Base-by-base conservation (phyloP, 2,113 vertebrate species). In the Larimichthys polyactis region DNA sequence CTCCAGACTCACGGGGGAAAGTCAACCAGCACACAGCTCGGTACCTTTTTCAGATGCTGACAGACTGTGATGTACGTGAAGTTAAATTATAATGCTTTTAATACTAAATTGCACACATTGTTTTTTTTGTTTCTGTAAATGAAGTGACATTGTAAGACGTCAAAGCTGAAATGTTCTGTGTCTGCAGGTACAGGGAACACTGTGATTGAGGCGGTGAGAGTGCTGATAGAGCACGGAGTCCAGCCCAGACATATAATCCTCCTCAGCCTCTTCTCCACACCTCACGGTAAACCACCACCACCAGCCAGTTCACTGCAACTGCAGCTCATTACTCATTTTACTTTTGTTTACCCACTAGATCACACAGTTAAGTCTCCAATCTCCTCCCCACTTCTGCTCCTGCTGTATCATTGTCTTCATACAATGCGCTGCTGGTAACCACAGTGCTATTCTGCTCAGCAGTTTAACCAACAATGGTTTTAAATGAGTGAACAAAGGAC, bases 191-290 rank as follows among this genome's bases (percentile, higher is more conserved):
- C 97, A 67, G 98, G 97, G 44, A 99, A 98, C 87, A 99, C 97
- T 0, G 98, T 99, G 76, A 98, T 99, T 0, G 98, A 99, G 94
- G 98, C 98, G 22, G 97, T 98, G 78, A 97, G 94, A 63, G 98
- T 99, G 74, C 96, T 99, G 3, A 96, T 97, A 74, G 98, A 99
- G 90, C 98, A 99, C 0, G 96, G 97, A 12, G 96, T 99, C 24
- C 97, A 97, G 81, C 96, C 97, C 49, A 96, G 90, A 83, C 96
- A 98, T 87, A 99, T 99, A 58, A 98, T 99, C 87, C 95, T 99
- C 44, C 96, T 99, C 76, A 99, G 97, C 91, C 96, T 98, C 48
- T 99, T 99, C 93, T 99, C 97, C 72, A 98, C 97, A 0, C 98
- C 98, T 76, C 97, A 98, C 0, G 98, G 98, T 99, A 93, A 90